Evolutionary conservation across 2,888 invertebrate genomes (phyloP).

Genomic region (Barypeithes pellucidus): DNA sequence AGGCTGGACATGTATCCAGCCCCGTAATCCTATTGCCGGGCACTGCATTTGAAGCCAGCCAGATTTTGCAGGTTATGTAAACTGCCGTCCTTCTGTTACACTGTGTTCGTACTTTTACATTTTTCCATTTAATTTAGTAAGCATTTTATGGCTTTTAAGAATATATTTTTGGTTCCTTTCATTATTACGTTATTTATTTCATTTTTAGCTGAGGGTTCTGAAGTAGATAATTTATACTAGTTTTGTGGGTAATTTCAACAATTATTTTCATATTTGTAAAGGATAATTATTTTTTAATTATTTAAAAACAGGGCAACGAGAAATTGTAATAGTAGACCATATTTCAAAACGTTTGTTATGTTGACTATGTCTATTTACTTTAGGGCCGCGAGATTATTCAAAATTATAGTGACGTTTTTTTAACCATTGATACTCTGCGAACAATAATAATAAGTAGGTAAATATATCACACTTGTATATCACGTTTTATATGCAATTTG

Average conservation of each 20-base stretch:
- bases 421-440: slow-evolving; percentile 1
- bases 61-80: slow-evolving; percentile 85
- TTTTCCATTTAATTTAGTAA: slow-evolving; percentile 3
- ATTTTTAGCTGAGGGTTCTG: not conserved
- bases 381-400: slow-evolving; percentile 3
- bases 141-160: slow-evolving; percentile 7
- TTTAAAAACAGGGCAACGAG: not conserved
- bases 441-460: slow-evolving; percentile 15
- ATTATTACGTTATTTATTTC: not conserved
- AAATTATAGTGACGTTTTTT: not conserved
- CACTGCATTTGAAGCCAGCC: slow-evolving; percentile 93
- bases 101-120: slow-evolving; percentile 31
- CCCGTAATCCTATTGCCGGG: slow-evolving; percentile 91
- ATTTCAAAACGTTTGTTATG: no score
- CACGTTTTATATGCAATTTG: slow-evolving; percentile 38
- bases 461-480: slow-evolving; percentile 38
- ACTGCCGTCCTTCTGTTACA: slow-evolving; percentile 41
- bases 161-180: slow-evolving; percentile 24
- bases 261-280: not conserved
- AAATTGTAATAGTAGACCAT: no score
- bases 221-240: slow-evolving; percentile 3
- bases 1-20: slow-evolving; percentile 91
- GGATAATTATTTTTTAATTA: not conserved
- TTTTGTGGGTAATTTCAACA: not conserved
- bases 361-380: no score